Evolutionary conservation across 2,113 vertebrate species (phyloP).

Genomic region (Scalopus aquaticus): DNA sequence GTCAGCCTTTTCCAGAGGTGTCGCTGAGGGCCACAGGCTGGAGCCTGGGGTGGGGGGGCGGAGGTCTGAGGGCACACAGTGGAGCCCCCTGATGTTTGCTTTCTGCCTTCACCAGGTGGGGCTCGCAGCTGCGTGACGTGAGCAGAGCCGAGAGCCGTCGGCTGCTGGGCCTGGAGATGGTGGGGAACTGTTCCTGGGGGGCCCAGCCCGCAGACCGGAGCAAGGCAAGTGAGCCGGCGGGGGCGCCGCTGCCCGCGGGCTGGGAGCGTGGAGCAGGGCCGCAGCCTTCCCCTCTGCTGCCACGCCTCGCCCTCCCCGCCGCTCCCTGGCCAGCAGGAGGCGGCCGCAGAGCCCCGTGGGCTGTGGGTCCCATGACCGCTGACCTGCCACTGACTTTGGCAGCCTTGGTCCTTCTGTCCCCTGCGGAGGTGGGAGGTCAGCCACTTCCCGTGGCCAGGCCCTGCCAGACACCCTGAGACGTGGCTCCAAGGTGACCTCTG

Average conservation of each 20-base stretch:
- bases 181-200: constrained; percentile 75
- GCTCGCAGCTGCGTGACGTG: neutral
- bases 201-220: constrained; percentile 44
- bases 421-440: neutral
- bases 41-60: too few relatives aligned
- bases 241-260: fast-evolving
- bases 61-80: too few relatives aligned
- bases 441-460: neutral
- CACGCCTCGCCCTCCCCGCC: neutral
- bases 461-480: neutral
- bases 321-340: too few relatives aligned
- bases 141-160: neutral
- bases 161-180: constrained; percentile 37
- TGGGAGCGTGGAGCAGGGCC: fast-evolving
- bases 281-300: fast-evolving
- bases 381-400: neutral
- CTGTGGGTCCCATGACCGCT: neutral
- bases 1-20: neutral
- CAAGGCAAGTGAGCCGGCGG: constrained; percentile 58
- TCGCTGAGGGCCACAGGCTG: neutral
- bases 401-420: neutral
- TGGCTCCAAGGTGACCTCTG: neutral
- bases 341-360: neutral
- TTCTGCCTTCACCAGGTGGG: neutral
- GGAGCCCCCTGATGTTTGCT: neutral